Evolutionary conservation across 1,140 invertebrate species (phyloP), one percentile per base, ranked within the genome.

Genomic region (Mactra quadrangularis): DNA sequence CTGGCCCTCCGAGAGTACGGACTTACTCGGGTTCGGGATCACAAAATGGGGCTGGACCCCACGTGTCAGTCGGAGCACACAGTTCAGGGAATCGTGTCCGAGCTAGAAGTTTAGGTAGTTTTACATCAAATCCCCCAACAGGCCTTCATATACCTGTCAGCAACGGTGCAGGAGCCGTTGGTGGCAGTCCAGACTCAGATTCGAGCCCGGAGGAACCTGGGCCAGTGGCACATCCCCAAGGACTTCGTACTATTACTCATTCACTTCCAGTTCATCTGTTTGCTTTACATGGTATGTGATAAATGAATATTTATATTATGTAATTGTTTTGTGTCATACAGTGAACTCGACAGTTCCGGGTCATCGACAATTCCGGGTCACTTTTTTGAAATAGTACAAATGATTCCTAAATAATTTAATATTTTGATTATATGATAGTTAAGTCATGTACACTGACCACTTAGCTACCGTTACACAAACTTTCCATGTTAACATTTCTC

Each of bases 251-350:
- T 29, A 88, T 91, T 62, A 85, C 89, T 59, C 88, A 89, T 75
- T 91, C 90, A 62, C 81, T 91, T 74, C 90, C 90, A 31, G 87
- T 91, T 66, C 90, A 91, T 87, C 82, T 91, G 19, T 90, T 91
- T 86, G 89, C 89, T 60, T 66, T 91, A 47, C 89, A 89, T 85
- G 90, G 90, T 91, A 29, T 52, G 70, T 72, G 50, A 55, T n/a
- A n/a, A 29, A n/a, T n/a, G 53, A n/a, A 7, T 22, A n/a, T n/a
- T 57, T 29, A 50, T 57, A 57, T n/a, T n/a, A 22, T 57, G 19
- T n/a, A 11, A n/a, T n/a, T 50, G 22, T 9, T 13, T 13, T n/a
- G n/a, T n/a, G n/a, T n/a, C n/a, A n/a, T n/a, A n/a, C n/a, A n/a
- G n/a, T n/a, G n/a, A n/a, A n/a, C n/a, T n/a, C n/a, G n/a, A n/a